A percentile compares a stretch with the other conserved stretches of the same genome.
Evolutionary conservation across 2,797 vertebrate genomes (phyloP).

Genomic region (Paedocypris micromegethes): DNA sequence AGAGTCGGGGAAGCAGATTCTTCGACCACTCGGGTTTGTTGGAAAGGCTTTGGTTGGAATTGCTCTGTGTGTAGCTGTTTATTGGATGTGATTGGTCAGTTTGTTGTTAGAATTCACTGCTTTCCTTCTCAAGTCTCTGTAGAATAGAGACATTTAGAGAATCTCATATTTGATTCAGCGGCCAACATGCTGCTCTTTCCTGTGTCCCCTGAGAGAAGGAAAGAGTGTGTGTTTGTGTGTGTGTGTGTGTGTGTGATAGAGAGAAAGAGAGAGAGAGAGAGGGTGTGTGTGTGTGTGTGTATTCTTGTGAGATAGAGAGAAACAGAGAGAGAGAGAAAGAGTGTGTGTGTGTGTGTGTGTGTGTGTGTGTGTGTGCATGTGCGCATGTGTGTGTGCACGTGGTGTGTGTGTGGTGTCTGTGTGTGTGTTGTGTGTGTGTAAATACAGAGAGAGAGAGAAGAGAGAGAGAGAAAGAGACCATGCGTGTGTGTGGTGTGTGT

Average conservation of each 20-base stretch:
- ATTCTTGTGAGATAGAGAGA: constrained; percentile 7
- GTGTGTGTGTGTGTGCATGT: constrained; percentile 21
- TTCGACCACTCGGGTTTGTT: no score
- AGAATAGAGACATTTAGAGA: constrained; percentile 20
- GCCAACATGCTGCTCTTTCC: constrained; percentile 21
- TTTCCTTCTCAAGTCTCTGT: constrained; percentile 4
- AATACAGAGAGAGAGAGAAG: no score
- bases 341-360: constrained; percentile 9
- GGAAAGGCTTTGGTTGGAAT: no score
- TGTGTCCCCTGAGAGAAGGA: constrained; percentile 25
- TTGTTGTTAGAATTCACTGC: not conserved
- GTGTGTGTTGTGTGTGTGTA: no score
- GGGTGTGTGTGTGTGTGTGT: constrained; percentile 12
- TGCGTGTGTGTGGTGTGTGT: no score
- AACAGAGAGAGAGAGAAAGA: constrained; percentile 3
- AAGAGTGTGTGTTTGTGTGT: constrained; percentile 5
- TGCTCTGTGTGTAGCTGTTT: no score
- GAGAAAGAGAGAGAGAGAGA: constrained; percentile 8
- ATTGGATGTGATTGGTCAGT: no score
- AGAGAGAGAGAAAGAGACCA: no score
- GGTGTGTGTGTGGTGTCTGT: no score
- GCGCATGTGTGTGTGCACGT: no score
- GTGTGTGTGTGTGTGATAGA: not conserved
- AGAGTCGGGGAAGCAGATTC: no score
- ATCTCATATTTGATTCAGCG: constrained; percentile 23